A percentile compares a stretch with the other conserved stretches of the same genome.
Conservation (phyloP, 2,797 vertebrate species). For the Pachyuromys duprasi region DNA sequence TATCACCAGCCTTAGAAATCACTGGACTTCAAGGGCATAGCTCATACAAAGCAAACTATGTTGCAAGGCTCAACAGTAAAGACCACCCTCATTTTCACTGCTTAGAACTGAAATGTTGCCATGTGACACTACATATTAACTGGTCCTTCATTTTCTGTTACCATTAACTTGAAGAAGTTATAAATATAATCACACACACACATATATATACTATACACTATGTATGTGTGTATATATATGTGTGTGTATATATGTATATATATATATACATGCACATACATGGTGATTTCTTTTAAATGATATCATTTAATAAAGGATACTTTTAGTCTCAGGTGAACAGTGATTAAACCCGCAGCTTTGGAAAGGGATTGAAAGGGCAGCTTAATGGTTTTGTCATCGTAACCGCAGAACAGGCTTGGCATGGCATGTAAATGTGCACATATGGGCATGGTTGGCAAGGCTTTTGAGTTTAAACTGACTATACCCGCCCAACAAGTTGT, state of each 20-base stretch:
- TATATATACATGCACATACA: background rate
- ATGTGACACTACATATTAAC: background rate
- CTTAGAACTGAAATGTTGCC: conserved; percentile 16
- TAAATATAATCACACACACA: background rate
- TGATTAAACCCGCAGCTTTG: conserved; percentile 67
- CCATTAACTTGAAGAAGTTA: conserved; percentile 28
- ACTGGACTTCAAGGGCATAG: background rate
- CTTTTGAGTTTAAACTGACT: conserved; percentile 50
- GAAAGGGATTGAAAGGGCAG: conserved; percentile 62
- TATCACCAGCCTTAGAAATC: background rate
- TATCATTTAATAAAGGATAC: conserved; percentile 1
- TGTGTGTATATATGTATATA: background rate
- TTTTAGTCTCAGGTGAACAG: background rate
- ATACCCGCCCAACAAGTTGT: conserved; percentile 57
- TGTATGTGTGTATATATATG: too few relatives aligned
- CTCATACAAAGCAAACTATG: background rate
- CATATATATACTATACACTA: too few relatives aligned
- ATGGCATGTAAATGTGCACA: conserved; percentile 23
- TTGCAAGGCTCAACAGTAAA: background rate
- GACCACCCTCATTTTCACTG: background rate
- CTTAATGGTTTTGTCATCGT: conserved; percentile 55
- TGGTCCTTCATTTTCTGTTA: conserved; percentile 13
- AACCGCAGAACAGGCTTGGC: conserved; percentile 64
- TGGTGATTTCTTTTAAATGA: background rate
- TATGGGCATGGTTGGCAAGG: conserved; percentile 54